Base-by-base conservation (phyloP, 1,140 invertebrate species). In the Aphelinus atriplicis region DNA sequence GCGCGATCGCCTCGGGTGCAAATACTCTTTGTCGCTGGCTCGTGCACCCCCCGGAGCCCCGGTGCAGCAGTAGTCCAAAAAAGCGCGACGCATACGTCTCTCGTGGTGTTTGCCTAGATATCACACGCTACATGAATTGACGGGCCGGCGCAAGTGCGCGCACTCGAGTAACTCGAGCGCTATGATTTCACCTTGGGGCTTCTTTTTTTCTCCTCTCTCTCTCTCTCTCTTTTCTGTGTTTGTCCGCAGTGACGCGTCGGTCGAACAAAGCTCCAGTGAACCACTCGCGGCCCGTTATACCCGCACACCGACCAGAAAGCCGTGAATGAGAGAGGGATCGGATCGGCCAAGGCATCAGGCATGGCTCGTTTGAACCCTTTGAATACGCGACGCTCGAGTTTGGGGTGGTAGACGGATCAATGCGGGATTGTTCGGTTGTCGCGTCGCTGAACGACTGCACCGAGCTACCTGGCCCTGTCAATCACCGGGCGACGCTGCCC, bases 211-310 rank as follows among this genome's bases (percentile, higher is more conserved):
- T 3, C 3, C 50, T n/a, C 71, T 48, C 46, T 57, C 60, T 64
- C 65, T 48, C 43, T 69, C 48, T 26, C 60, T 66, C 7, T 6
- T 67, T 6, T 67, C 56, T 69, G 56, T 77, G 51, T 77, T 77
- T 77, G 50, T 55, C 71, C 71, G 26, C 26, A 71, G 57, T 77
- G 76, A 77, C 60, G 70, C 76, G 48, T 60, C 26, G 47, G 42
- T 51, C n/a, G 7, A 77, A 77, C 76, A 77, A 77, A 77, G 76
- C 57, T 26, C 26, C 26, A 26, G 26, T 26, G 26, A 26, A 26
- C 26, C 26, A 26, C 9, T 53, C 9, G 51, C 51, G 51, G 51
- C 51, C 9, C 51, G 51, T 53, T 9, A 53, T 9, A 9, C 9
- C 51, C 51, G 51, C 4, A 9, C 51, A 9, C 51, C 51, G 4